These are phyloP conservation scores for Microctonus aethiopoides DNA, from an alignment of 2,888 invertebrate genomes.

Conservation along the genomic window DNA sequence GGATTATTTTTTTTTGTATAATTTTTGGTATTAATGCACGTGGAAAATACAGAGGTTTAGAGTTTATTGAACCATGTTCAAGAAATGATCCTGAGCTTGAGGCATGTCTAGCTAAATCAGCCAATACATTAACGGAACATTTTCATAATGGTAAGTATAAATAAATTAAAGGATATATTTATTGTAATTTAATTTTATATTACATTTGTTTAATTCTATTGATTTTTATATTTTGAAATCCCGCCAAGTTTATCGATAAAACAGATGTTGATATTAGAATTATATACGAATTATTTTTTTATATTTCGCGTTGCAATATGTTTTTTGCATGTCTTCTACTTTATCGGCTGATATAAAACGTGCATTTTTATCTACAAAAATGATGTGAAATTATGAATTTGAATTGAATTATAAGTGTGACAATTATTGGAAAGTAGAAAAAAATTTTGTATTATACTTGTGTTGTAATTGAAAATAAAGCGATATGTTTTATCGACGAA, in stretches of 20 bases:
- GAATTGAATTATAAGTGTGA: too few relatives aligned
- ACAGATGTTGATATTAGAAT: background rate
- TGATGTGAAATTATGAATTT: too few relatives aligned
- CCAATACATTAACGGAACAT: slow-evolving; percentile 79
- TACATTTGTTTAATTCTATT: background rate
- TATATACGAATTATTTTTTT: too few relatives aligned
- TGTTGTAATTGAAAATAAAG: background rate
- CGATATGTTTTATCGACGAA: background rate
- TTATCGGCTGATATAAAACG: background rate
- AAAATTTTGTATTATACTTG: too few relatives aligned
- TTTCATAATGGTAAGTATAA: slow-evolving; percentile 77
- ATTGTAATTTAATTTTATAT: background rate
- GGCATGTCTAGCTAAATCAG: slow-evolving; percentile 78
- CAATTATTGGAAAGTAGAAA: too few relatives aligned
- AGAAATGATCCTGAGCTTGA: slow-evolving; percentile 78
- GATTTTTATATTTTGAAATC: background rate
- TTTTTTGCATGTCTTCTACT: too few relatives aligned
- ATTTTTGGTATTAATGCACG: slow-evolving; percentile 44
- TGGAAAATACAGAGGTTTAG: slow-evolving; percentile 61
- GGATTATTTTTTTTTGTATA: slow-evolving; percentile 36
- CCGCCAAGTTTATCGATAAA: background rate
- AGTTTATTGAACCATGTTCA: slow-evolving; percentile 82
- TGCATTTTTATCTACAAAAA: background rate
- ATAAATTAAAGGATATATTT: background rate
- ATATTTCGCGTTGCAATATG: background rate